Conservation (phyloP, 2,797 vertebrate genomes). For the Okamejei kenojei region DNA sequence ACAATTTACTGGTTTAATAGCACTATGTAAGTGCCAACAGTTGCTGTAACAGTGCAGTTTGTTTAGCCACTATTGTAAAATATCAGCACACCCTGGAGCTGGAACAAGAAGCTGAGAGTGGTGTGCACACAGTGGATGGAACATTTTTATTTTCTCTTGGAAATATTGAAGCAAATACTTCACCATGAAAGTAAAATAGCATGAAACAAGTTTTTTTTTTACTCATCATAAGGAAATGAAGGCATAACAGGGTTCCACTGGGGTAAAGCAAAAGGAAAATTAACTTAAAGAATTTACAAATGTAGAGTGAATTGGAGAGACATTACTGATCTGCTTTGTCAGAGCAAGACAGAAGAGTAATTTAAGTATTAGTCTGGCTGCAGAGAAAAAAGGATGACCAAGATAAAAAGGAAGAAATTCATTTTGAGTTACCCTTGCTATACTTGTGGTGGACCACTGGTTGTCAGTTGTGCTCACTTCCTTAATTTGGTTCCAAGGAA, state of each 20-base stretch:
- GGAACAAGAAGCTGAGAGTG: not conserved
- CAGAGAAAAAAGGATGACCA: not conserved
- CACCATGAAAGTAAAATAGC: not conserved
- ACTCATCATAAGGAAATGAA: not conserved
- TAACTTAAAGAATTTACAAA: not conserved
- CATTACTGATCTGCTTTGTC: not conserved
- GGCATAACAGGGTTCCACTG: not conserved
- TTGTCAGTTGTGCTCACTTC: too few relatives aligned
- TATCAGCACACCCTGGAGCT: not conserved
- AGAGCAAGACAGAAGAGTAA: not conserved
- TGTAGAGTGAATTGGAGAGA: not conserved
- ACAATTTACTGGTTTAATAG: not conserved
- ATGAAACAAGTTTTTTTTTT: too few relatives aligned
- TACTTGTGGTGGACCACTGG: too few relatives aligned
- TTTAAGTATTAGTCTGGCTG: too few relatives aligned
- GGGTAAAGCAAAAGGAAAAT: not conserved
- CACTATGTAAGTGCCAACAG: not conserved
- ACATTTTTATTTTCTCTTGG: not conserved
- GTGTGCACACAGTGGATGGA: not conserved
- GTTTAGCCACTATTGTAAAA: not conserved
- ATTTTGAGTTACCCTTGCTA: too few relatives aligned
- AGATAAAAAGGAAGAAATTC: not conserved
- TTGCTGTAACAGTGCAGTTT: not conserved
- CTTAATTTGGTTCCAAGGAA: too few relatives aligned
- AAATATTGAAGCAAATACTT: not conserved